Conservation (phyloP, 2,888 invertebrate genomes). For the Drosophila cognata region DNA sequence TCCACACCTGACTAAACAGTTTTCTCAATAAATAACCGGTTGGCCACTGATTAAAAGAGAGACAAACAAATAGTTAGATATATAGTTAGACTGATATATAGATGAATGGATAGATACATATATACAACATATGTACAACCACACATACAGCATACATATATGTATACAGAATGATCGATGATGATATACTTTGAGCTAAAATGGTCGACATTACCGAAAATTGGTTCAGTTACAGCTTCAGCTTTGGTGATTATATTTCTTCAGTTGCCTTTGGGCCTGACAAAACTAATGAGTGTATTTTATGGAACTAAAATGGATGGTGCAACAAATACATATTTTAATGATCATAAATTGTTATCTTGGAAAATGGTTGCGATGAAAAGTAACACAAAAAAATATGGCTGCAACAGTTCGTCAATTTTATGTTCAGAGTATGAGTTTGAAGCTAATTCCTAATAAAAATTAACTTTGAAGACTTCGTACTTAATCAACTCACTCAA, state of each 20-base stretch:
- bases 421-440: not conserved
- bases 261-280: not conserved
- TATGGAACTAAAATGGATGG: not conserved
- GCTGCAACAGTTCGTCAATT: not conserved
- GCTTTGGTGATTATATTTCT: not conserved
- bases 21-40: slow-evolving; percentile 36
- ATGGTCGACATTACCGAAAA: not conserved
- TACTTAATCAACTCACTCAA: not conserved
- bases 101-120: not conserved
- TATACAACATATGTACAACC: not conserved
- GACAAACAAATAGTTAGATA: not conserved
- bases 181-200: not conserved
- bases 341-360: not conserved
- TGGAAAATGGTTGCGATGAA: not conserved
- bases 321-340: not conserved
- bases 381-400: not conserved
- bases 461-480: not conserved
- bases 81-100: not conserved
- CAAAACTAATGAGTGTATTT: not conserved
- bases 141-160: not conserved
- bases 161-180: not conserved
- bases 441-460: not conserved
- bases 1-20: slow-evolving; percentile 32
- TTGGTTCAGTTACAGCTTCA: not conserved
- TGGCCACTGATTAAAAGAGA: not conserved